phyloP scores from a whole-genome alignment of 1,140 invertebrate species.

The Pollicipes pollicipes region DNA sequence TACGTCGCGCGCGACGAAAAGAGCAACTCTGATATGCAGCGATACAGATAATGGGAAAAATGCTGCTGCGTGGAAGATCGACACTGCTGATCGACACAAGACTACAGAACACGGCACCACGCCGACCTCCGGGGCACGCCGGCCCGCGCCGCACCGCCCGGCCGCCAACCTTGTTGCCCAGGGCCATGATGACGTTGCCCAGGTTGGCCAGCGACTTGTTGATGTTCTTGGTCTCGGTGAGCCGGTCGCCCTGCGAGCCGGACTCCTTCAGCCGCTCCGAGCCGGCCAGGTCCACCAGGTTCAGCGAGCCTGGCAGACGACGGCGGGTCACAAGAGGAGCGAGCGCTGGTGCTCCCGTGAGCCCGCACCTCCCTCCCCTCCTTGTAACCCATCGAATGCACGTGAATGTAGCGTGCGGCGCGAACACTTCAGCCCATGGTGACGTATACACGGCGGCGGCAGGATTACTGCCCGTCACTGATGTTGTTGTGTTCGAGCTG shows the following conservation, averaged over 20 bases:
- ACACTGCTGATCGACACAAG: too few relatives aligned
- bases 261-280: conserved; percentile 72
- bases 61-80: background rate
- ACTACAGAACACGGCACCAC: background rate
- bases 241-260: conserved; percentile 44
- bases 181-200: conserved; percentile 68
- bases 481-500: too few relatives aligned
- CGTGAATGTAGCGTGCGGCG: too few relatives aligned
- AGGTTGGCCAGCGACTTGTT: conserved; percentile 72
- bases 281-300: conserved; percentile 82
- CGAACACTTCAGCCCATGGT: too few relatives aligned
- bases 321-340: too few relatives aligned
- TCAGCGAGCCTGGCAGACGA: conserved; percentile 36
- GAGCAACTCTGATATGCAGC: background rate
- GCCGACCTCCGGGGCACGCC: background rate
- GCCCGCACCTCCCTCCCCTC: too few relatives aligned
- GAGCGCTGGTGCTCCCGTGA: too few relatives aligned
- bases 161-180: conserved; percentile 41
- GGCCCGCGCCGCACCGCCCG: too few relatives aligned
- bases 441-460: too few relatives aligned
- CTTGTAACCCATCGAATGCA: too few relatives aligned
- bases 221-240: conserved; percentile 75
- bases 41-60: background rate
- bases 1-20: too few relatives aligned
- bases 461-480: too few relatives aligned